Evolutionary conservation across 2,888 invertebrate genomes (phyloP), one percentile per base, ranked within the genome.

Genomic region (Phoenoteleia sp.): DNA sequence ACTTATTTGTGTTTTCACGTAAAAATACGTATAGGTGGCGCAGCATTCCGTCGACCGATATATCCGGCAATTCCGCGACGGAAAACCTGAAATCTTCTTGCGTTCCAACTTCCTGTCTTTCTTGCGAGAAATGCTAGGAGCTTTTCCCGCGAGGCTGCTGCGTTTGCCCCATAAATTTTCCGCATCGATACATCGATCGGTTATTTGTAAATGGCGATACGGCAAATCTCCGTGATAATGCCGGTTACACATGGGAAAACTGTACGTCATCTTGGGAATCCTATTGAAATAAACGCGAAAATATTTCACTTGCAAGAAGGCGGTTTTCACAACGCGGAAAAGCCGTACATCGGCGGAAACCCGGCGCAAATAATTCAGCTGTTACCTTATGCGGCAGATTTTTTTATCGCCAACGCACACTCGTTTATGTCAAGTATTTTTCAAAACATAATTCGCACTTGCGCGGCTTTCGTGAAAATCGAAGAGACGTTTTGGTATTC

Each of bases 191-290:
- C 80, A 80, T 75, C 75, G 80, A 80, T 71, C 80, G 80, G 56
- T 82, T 82, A 82, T 82, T 82, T 71, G 76, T 71, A 54, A 76
- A 71, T 21, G 64, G 47, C 81, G 81, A 81, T 67, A 74, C 69
- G 60, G 74, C 79, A 75, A 84, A 80, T 80, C 80, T 81, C 66
- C 66, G 56, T 58, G 45, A 66, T 77, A 76, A 56, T 72, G 72
- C 79, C 74, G 54, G 49, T 80, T 75, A 69, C 79, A 75, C 84
- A 49, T 58, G 75, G 76, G 49, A 76, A 62, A 75, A 74, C 84
- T 36, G 80, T 71, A 84, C 80, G 80, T 84, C 84, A 84, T 69
- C 80, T 66, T 56, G 49, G 58, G 15, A 75, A 84, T 80, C 75
- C 79, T 54, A 76, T 71, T 75, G 76, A 76, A 80, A 84, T 76